phyloP scores from a whole-genome alignment of 2,888 invertebrate species.

The Andrena chrysosceles region DNA sequence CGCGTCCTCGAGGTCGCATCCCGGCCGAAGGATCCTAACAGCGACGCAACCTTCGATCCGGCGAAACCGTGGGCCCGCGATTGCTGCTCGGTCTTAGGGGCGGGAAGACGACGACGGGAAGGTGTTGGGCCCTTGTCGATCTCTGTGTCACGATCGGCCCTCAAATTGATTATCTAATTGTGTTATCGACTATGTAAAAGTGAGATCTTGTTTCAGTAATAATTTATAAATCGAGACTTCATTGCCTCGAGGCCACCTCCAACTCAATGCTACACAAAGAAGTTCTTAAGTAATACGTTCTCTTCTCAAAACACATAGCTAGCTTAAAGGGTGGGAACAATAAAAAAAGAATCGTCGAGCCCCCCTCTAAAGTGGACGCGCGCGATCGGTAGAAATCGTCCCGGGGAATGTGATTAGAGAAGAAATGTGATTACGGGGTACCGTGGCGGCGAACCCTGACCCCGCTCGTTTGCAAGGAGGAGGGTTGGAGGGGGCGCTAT shows the following conservation, averaged over 20 bases:
- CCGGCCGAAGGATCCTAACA: slow-evolving; percentile 3
- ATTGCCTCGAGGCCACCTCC: too few species aligned
- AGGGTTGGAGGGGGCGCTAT: slow-evolving; percentile 43
- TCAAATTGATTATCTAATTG: too few species aligned
- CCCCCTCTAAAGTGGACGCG: background rate
- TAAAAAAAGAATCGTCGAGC: background rate
- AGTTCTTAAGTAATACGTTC: too few species aligned
- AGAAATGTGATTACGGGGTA: slow-evolving; percentile 36
- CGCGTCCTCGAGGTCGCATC: slow-evolving; percentile 5
- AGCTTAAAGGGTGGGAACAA: too few species aligned
- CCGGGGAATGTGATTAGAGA: slow-evolving; percentile 27
- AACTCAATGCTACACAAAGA: too few species aligned
- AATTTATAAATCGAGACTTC: too few species aligned
- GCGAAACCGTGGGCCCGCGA: background rate
- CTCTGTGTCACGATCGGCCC: too few species aligned
- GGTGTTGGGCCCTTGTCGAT: background rate
- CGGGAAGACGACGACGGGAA: background rate
- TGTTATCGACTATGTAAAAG: too few species aligned
- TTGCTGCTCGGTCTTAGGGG: background rate
- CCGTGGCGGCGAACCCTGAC: slow-evolving; percentile 61
- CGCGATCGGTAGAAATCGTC: background rate
- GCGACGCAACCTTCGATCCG: slow-evolving; percentile 12
- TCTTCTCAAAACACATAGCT: too few species aligned
- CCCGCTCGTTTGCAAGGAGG: slow-evolving; percentile 39
- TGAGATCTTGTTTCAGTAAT: too few species aligned